phyloP scores from a whole-genome alignment of 2,113 vertebrate species.

The Apteryx mantelli region DNA sequence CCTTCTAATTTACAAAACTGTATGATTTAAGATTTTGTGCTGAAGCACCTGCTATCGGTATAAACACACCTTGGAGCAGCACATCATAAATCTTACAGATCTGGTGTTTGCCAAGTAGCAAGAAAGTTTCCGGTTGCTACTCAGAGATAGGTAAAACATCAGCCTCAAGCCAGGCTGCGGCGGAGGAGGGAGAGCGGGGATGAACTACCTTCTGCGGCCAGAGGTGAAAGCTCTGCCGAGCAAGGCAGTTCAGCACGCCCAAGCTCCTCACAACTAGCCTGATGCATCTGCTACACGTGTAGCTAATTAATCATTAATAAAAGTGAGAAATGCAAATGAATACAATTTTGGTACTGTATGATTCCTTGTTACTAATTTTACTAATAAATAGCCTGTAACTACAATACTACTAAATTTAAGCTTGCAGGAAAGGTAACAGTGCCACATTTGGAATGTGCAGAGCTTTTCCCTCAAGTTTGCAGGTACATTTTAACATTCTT shows the following conservation, averaged over 20 bases:
- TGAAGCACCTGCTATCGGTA: slow-evolving; percentile 38
- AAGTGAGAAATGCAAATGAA: background rate
- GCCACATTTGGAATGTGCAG: background rate
- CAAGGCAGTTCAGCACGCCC: background rate
- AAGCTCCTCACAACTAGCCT: background rate
- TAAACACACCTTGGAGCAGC: background rate
- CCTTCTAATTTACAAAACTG: slow-evolving; percentile 37
- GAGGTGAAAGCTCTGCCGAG: slow-evolving; percentile 28
- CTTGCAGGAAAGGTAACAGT: background rate
- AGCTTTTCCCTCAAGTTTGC: background rate
- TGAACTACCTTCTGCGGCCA: background rate
- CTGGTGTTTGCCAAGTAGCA: slow-evolving; percentile 14
- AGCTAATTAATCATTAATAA: background rate
- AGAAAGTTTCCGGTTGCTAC: slow-evolving; percentile 42
- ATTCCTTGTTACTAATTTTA: background rate
- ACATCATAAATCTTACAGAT: slow-evolving; percentile 4
- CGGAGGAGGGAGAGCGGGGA: background rate
- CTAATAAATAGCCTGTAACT: background rate
- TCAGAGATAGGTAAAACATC: slow-evolving; percentile 44
- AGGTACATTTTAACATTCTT: background rate
- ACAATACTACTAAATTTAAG: background rate
- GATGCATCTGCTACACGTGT: background rate
- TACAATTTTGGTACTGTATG: background rate
- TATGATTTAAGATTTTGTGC: slow-evolving; percentile 14
- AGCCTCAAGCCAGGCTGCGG: slow-evolving; percentile 45